Conservation (phyloP, 2,797 vertebrate species). For the Hozukius guyotensis region DNA sequence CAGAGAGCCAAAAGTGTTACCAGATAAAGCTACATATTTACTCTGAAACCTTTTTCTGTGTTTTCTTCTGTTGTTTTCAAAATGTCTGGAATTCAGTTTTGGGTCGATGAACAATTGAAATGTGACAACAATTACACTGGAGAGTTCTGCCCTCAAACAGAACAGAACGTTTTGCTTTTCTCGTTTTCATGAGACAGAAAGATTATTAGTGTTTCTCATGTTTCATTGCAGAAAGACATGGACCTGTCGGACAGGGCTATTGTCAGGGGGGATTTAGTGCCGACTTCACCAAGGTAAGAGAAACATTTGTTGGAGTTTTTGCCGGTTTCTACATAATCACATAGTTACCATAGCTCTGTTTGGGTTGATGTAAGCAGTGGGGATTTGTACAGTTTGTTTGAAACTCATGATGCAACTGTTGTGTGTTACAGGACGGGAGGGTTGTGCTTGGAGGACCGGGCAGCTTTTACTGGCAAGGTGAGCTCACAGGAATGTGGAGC, state of each 20-base stretch:
- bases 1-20: not conserved
- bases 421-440: constrained; percentile 82
- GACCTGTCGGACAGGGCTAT: constrained; percentile 87
- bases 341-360: constrained; percentile 23
- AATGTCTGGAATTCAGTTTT: not conserved
- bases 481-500: constrained; percentile 55
- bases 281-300: constrained; percentile 89
- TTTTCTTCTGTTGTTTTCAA: not conserved
- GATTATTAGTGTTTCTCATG: constrained; percentile 16
- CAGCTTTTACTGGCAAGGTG: constrained; percentile 94
- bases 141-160: not conserved
- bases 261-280: constrained; percentile 92
- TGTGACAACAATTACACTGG: not conserved
- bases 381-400: constrained; percentile 42
- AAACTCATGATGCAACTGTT: constrained; percentile 33
- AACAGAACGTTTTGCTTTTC: not conserved
- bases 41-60: not conserved
- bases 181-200: not conserved
- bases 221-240: constrained; percentile 80
- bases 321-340: constrained; percentile 23
- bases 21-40: not conserved
- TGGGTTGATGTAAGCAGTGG: not conserved
- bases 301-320: constrained; percentile 27
- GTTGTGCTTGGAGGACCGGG: constrained; percentile 90
- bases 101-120: not conserved